Base-by-base conservation (phyloP, 1,140 invertebrate species). In the Acromyrmex echinatior region DNA sequence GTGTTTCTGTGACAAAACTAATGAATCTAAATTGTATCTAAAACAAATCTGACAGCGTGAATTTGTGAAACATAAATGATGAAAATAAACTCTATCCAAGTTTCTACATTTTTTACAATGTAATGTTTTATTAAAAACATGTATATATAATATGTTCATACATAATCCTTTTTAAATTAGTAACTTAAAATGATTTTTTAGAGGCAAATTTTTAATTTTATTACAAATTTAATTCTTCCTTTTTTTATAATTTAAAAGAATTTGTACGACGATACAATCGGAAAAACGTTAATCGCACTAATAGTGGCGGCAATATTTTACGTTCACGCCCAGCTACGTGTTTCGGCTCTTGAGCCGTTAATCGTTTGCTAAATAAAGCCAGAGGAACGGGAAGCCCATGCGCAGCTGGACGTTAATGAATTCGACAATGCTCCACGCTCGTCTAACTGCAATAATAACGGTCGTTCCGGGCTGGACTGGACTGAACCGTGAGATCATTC, bases 361-460 rank as follows among this genome's bases (percentile, higher is more conserved):
- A 91, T 91, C 78, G 87, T 81, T 89, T 21, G 86, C 60, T 88
- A 89, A 91, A 91, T 86, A 89, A 68, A 88, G 62, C 79, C 76
- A 56, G 65, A 78, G 28, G 56, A 60, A 87, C 70, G 76, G 51
- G 60, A 74, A 53, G 70, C 66, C 66, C 45, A 45, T 21, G 21
- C 31, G 49, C 31, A 78, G 45, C 21, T 16, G 58, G 56, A 51
- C 66, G 89, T 73, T 91, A 91, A 91, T 88, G 89, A 91, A 90
- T 90, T 82, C 70, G 77, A 88, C 86, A 90, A 86, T 90, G 58
- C 71, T 63, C 68, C 60, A 53, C 16, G 53, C 73, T 88, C 62
- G 68, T 39, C 80, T 84, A 90, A 90, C 89, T 77, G 86, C 79
- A 84, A 87, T 87, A 84, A 90, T 90, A 90, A 90, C 88, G 89